Base-by-base conservation (phyloP, 2,797 vertebrate species). In the Scolopax bukidnonensis region DNA sequence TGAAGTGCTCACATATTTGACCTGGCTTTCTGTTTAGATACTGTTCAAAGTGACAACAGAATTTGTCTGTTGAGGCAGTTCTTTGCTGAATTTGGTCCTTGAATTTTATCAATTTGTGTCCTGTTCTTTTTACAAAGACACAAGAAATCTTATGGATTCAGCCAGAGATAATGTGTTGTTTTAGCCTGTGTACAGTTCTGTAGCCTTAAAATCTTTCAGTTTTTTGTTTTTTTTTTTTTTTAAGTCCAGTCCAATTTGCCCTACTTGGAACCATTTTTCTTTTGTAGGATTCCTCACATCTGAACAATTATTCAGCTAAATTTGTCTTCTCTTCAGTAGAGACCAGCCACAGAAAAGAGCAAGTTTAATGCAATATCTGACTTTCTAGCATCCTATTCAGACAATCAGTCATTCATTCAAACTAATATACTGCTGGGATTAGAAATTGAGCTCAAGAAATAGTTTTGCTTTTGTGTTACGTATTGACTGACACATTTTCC, bases 401-500 rank as follows among this genome's bases (percentile, higher is more conserved):
- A 28, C 24, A 68, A 40, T 92, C 69, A 87, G 76, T 96, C 93
- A 84, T 21, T 91, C 70, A 61, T 40, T 82, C 51, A 90, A 68
- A 68, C 59, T 78, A 69, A 74, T 82, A 77, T 23, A 86, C 78
- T 94, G 53, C 50, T 77, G 87, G 84, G 57, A 82, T 69, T 69
- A 87, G 67, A 93, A 93, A 64, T 24, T 45, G 27, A 77, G 38
- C 41, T 96, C 96, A 94, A 92, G 63, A 90, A 87, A 59, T 88
- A 69, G 81, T 95, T 84, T 95, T 93, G 63, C 76, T 57, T 93
- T 92, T 92, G 33, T 90, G 83, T 93, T 85, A 38, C 6, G 0
- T 82, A 71, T 87, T 68, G 56, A 43, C 79, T 97, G 95, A 91
- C 83, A 94, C 57, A 68, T 77, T 87, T 97, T 50, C 75, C 79